phyloP scores from a whole-genome alignment of 2,113 vertebrate species.

The Herpetotheres cachinnans region DNA sequence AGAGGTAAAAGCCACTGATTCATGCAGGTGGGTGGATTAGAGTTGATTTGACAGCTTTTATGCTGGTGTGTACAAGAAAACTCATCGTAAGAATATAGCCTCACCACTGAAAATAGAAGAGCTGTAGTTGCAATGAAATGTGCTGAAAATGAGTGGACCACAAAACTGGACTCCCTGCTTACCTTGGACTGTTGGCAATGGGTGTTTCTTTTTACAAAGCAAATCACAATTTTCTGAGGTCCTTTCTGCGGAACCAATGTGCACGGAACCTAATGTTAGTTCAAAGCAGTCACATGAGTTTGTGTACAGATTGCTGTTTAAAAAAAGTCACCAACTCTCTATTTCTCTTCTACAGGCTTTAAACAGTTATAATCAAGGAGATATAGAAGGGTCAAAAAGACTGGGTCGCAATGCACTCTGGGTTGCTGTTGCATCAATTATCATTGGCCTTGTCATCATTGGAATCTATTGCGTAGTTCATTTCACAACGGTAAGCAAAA shows the following conservation, averaged over 20 bases:
- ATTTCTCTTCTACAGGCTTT: constrained; percentile 76
- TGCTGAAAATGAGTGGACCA: neutral
- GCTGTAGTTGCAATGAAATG: neutral
- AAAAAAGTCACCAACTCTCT: neutral
- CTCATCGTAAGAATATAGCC: neutral
- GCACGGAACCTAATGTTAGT: neutral
- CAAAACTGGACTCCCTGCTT: neutral
- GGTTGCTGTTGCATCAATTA: constrained; percentile 81
- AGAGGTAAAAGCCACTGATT: neutral
- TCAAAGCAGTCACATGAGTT: neutral
- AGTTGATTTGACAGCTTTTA: neutral
- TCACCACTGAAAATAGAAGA: neutral
- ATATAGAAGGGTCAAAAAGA: constrained; percentile 81
- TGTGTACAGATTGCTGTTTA: neutral
- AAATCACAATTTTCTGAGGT: neutral
- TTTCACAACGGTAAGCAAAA: constrained; percentile 79
- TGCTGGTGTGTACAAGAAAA: neutral
- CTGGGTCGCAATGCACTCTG: constrained; percentile 84
- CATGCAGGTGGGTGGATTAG: neutral
- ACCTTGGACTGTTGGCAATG: neutral
- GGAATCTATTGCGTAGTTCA: constrained; percentile 76
- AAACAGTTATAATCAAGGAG: constrained; percentile 84
- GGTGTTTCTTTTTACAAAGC: neutral
- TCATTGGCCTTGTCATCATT: constrained; percentile 83
- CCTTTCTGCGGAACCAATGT: neutral